phyloP scores from a whole-genome alignment of 2,888 invertebrate species.

The Synanthedon formicaeformis region DNA sequence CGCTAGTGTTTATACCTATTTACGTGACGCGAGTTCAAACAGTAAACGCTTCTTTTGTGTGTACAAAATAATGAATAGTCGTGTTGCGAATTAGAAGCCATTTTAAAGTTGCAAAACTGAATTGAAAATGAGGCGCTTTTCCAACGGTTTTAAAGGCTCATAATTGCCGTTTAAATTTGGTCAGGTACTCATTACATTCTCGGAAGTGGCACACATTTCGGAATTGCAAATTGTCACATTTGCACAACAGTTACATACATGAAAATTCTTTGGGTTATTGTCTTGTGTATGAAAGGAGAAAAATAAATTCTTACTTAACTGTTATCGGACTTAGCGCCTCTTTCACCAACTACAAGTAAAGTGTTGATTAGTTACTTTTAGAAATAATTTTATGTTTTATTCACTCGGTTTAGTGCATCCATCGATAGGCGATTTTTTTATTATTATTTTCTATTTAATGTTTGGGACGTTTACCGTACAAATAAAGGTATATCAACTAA shows the following conservation, averaged over 20 bases:
- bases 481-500: too few relatives aligned
- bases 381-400: too few relatives aligned
- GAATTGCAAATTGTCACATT: slow-evolving; percentile 1
- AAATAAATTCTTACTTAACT: too few relatives aligned
- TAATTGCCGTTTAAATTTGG: neutral
- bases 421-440: too few relatives aligned
- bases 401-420: too few relatives aligned
- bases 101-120: neutral
- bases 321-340: too few relatives aligned
- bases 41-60: neutral
- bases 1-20: too few relatives aligned
- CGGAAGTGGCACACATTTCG: neutral
- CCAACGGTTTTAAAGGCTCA: neutral
- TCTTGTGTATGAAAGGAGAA: neutral
- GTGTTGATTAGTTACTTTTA: too few relatives aligned
- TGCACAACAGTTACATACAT: neutral
- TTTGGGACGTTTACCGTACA: too few relatives aligned
- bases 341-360: too few relatives aligned
- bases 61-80: neutral
- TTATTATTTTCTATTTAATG: too few relatives aligned
- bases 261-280: neutral
- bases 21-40: neutral
- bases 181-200: neutral
- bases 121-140: neutral
- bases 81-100: neutral